Base-by-base conservation (phyloP, 2,797 vertebrate genomes). In the Hyperoplus lanceolatus region DNA sequence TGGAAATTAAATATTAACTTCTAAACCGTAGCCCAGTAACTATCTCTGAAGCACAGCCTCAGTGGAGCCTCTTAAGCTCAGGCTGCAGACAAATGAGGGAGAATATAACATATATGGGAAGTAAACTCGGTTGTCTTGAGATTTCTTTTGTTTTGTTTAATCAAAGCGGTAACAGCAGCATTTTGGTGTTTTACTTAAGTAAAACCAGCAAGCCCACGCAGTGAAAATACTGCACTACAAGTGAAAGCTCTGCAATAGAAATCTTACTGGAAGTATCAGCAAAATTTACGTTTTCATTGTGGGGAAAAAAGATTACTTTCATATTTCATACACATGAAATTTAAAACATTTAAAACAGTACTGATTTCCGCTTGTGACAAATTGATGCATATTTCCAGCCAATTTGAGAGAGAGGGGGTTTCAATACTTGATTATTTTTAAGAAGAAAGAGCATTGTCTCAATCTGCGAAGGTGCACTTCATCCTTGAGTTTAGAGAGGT, bases 1-100 rank as follows among this genome's bases (percentile, higher is more conserved):
- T 85, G 82, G 85, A 91, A 94, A 93, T 95, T 74, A 94, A 95
- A 94, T 89, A 95, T 94, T 93, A 93, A 93, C 89, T 93, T 92
- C 80, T 73, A 83, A 89, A 82, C 92, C 77, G 73, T 82, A 90
- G 90, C 84, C 84, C 76, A 62, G 91, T 85, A 90, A 91, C 91
- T 94, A 94, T 95, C 93, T 93, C 90, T 91, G 87, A 92, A 89
- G 89, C 86, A 51, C 90, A 94, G 93, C 90, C 87, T 79, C 70
- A 29, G 77, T 60, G 70, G 80, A 86, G 81, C 80, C 64, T 93
- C 83, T 90, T 57, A 85, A 73, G 87, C 77, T 86, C 70, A 51
- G 53, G 75, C 83, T 77, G 82, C 81, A 72, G 79, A 46, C 88
- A 87, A 89, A 80, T 68, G 80, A 85, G 70, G 72, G 48, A 55